Conservation (phyloP, 2,888 invertebrate genomes). For the Neria commutata region DNA sequence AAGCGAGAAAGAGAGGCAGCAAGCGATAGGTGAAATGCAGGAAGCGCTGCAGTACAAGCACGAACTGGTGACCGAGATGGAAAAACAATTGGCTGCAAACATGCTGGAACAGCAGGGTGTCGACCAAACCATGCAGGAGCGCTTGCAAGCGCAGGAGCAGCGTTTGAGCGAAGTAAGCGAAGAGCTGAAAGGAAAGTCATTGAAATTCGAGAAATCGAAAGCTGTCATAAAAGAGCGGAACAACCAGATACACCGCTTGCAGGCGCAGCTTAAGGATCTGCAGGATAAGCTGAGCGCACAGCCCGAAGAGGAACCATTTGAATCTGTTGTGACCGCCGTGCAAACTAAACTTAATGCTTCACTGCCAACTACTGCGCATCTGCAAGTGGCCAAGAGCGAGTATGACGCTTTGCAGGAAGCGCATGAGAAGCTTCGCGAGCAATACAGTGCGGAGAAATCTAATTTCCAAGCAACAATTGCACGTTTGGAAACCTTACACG, state of each 20-base stretch:
- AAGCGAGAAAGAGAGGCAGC: constrained; percentile 11
- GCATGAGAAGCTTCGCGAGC: constrained; percentile 38
- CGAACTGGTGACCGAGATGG: constrained; percentile 62
- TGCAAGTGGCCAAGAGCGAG: constrained; percentile 22
- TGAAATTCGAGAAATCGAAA: constrained; percentile 65
- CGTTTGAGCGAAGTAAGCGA: constrained; percentile 60
- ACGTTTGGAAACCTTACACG: constrained; percentile 54
- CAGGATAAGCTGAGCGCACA: constrained; percentile 39
- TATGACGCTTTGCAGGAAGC: constrained; percentile 36
- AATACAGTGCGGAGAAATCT: constrained; percentile 43
- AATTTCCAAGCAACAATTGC: constrained; percentile 50
- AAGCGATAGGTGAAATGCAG: constrained; percentile 49
- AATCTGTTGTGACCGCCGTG: too few species aligned
- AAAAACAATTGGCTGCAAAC: constrained; percentile 57
- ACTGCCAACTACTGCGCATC: constrained; percentile 25
- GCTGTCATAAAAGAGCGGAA: constrained; percentile 65
- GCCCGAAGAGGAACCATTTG: constrained; percentile 42
- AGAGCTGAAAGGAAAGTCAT: constrained; percentile 64
- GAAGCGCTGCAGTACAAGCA: constrained; percentile 61
- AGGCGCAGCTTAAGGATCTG: constrained; percentile 43
- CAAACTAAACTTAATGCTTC: constrained; percentile 6
- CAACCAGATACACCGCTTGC: constrained; percentile 64
- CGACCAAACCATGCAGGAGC: background rate
- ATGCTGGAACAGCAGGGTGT: background rate
- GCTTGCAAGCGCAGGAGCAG: constrained; percentile 47